Conservation (phyloP, 2,888 invertebrate species). For the Dyspetes luteomarginatus region DNA sequence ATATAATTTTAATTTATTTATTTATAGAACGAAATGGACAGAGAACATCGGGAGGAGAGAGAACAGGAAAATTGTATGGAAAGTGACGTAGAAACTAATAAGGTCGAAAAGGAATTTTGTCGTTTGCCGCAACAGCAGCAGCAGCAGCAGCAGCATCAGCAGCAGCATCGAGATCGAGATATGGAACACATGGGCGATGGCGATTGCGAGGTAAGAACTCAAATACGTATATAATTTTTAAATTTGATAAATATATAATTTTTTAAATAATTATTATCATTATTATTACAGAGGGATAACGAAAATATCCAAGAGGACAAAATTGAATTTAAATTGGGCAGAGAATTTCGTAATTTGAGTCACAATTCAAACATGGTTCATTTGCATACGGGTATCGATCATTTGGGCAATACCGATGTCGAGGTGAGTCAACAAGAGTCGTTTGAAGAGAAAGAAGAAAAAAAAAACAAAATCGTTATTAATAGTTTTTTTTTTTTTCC, state of each 20-base stretch:
- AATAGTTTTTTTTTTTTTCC: too few species aligned
- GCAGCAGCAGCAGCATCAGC: too few species aligned
- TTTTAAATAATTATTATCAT: background rate
- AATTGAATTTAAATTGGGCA: constrained; percentile 77
- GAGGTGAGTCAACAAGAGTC: constrained; percentile 76
- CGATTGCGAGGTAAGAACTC: constrained; percentile 69
- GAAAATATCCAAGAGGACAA: constrained; percentile 79
- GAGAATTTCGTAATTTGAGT: constrained; percentile 78
- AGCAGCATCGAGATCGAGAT: too few species aligned
- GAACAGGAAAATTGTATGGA: constrained; percentile 76
- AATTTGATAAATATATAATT: background rate
- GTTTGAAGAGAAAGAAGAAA: background rate
- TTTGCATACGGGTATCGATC: constrained; percentile 79
- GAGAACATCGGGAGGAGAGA: constrained; percentile 76
- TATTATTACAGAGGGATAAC: constrained; percentile 71
- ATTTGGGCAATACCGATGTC: constrained; percentile 79
- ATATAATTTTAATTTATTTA: background rate
- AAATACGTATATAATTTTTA: too few species aligned
- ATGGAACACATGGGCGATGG: constrained; percentile 66
- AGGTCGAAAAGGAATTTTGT: constrained; percentile 77
- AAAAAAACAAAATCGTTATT: background rate
- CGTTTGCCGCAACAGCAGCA: constrained; percentile 70
- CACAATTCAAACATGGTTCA: constrained; percentile 79
- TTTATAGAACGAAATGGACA: constrained; percentile 78
- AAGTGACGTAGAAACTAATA: constrained; percentile 75